These are phyloP conservation scores for Hartigia nigra DNA, from an alignment of 2,888 invertebrate species.

Conservation along the genomic window DNA sequence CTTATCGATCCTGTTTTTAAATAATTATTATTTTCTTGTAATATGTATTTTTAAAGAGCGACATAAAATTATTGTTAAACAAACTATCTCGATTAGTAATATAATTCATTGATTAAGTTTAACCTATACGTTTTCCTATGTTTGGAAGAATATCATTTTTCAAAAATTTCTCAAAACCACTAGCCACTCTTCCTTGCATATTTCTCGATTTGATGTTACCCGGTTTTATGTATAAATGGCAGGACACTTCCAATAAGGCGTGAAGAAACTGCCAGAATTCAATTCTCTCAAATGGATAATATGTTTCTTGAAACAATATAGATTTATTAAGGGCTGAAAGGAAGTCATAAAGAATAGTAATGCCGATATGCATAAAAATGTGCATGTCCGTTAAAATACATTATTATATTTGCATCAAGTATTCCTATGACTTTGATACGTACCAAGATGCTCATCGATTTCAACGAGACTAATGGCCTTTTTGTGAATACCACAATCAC, in stretches of 20 bases:
- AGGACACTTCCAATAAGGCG: conserved; percentile 69
- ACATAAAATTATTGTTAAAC: not conserved
- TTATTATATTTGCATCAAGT: conserved; percentile 48
- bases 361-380: not conserved
- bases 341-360: not conserved
- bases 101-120: not conserved
- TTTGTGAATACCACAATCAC: conserved; percentile 69
- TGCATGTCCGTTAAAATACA: not conserved
- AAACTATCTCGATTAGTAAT: not conserved
- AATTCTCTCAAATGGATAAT: conserved; percentile 72
- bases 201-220: conserved; percentile 60
- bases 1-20: conserved; percentile 27
- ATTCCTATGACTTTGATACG: conserved; percentile 59
- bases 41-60: not conserved
- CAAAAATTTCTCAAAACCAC: conserved; percentile 69
- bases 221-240: conserved; percentile 66
- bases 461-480: conserved; percentile 68
- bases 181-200: conserved; percentile 67
- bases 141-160: conserved; percentile 67
- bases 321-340: conserved; percentile 32
- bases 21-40: not conserved
- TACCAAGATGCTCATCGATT: conserved; percentile 68
- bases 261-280: conserved; percentile 74
- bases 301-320: conserved; percentile 61
- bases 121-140: conserved; percentile 65